These are phyloP conservation scores for Boleophthalmus pectinirostris DNA, from an alignment of 2,113 vertebrate genomes.

Conservation along the genomic window DNA sequence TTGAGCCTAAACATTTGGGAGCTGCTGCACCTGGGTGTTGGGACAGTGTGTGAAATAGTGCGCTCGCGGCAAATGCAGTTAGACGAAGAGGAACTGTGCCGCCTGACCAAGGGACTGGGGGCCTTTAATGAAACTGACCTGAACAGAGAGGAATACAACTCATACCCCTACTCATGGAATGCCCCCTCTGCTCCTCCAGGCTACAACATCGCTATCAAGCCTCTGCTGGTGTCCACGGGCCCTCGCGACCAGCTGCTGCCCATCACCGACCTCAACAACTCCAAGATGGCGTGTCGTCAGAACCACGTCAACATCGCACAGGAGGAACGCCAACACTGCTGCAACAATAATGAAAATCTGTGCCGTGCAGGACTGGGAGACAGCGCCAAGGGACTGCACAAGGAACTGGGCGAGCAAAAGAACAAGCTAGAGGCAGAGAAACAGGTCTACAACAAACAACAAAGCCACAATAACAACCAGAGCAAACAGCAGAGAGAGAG, in stretches of 20 bases:
- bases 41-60: constrained; percentile 86
- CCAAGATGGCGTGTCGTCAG: constrained; percentile 86
- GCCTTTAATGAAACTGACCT: constrained; percentile 18
- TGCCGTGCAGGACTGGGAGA: constrained; percentile 61
- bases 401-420: constrained; percentile 81
- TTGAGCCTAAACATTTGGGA: constrained; percentile 89
- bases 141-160: constrained; percentile 73
- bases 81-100: constrained; percentile 71
- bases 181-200: constrained; percentile 86
- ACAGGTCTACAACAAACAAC: constrained; percentile 75
- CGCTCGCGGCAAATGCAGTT: constrained; percentile 71
- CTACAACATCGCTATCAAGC: constrained; percentile 87
- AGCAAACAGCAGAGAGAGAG: constrained; percentile 76
- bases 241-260: constrained; percentile 74
- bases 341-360: constrained; percentile 82
- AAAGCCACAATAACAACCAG: constrained; percentile 43
- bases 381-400: constrained; percentile 72
- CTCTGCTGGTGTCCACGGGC: constrained; percentile 41
- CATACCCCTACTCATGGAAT: constrained; percentile 87
- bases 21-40: constrained; percentile 91
- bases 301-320: constrained; percentile 91
- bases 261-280: constrained; percentile 84
- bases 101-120: constrained; percentile 22
- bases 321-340: constrained; percentile 79
- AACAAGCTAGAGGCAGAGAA: constrained; percentile 81